Base-by-base conservation (phyloP, 2,797 vertebrate species). In the Myotis daubentonii region DNA sequence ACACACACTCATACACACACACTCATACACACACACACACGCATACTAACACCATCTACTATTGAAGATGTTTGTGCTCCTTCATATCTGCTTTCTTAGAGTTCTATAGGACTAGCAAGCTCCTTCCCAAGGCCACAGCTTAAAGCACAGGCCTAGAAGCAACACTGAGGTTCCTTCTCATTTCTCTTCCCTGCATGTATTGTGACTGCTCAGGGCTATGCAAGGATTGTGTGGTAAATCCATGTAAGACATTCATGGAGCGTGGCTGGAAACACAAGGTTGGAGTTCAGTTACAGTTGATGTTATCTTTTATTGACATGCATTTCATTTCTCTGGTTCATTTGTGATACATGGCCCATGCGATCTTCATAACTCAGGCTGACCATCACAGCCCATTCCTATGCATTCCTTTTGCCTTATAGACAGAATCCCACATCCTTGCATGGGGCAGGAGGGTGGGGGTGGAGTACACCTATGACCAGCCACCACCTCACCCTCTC, bases 401-500 rank as follows among this genome's bases (percentile, higher is more conserved):
- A 19, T 5, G 15, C 44, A 47, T 60, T 19, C 13, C 2, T 19
- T 19, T 72, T 60, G 5, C n/a, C 20, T 60, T 25, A 47, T 25
- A 74, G 41, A 47, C 16, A 72, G 8, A 86, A 33, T 44, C 4
- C 11, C 41, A 2, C 17, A 22, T 4, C 33, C 25, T 33, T 44
- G 11, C 8, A 25, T 4, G 20, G 19, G 57, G 4, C 1, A 23
- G 55, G 23, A 1, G 57, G 11, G 57, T 0, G 10, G 10, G 23
- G 0, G 0, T 28, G n/a, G 2, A 33, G 51, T 51, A 57, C 0
- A 0, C 19, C 13, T 20, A 25, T 33, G 28, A 47, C 20, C 11
- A 36, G 11, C 4, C 3, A 60, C 8, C 51, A 33, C 8, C 38
- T 72, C 6, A 5, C 15, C 19, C 6, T 8, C 28, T 23, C 20